phyloP scores from a whole-genome alignment of 2,113 vertebrate genomes.

The Triplophysa siluroides region DNA sequence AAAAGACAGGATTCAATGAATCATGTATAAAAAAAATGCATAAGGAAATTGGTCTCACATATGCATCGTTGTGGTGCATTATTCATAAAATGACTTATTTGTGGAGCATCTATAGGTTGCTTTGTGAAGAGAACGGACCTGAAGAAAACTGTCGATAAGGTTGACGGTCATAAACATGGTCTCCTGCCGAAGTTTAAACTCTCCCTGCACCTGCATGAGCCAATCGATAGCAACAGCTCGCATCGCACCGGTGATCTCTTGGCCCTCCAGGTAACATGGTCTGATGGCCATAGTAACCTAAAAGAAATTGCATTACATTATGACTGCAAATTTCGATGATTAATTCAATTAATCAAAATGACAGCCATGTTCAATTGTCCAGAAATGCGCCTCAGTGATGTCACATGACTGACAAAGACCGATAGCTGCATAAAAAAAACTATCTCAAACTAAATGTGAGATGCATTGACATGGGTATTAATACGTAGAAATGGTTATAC shows the following conservation, averaged over 20 bases:
- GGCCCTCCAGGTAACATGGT: not conserved
- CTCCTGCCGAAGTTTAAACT: not conserved
- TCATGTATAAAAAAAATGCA: not conserved
- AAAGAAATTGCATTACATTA: not conserved
- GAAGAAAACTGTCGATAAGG: not conserved
- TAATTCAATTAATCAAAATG: no score
- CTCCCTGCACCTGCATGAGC: conserved; percentile 20
- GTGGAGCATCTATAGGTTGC: not conserved
- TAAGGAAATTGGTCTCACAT: not conserved
- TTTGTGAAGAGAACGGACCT: not conserved
- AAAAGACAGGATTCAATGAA: not conserved
- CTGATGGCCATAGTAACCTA: not conserved
- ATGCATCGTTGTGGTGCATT: not conserved
- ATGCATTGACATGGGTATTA: no score
- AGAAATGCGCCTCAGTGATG: no score
- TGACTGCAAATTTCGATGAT: no score
- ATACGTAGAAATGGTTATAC: not conserved
- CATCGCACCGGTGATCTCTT: not conserved
- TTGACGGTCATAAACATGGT: not conserved
- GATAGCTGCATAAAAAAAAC: no score
- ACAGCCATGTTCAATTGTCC: no score
- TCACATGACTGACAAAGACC: no score
- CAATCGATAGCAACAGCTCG: not conserved
- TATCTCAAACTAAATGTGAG: no score
- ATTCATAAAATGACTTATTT: not conserved